Base-by-base conservation (phyloP, 2,113 vertebrate species). In the Mustela lutreola region DNA sequence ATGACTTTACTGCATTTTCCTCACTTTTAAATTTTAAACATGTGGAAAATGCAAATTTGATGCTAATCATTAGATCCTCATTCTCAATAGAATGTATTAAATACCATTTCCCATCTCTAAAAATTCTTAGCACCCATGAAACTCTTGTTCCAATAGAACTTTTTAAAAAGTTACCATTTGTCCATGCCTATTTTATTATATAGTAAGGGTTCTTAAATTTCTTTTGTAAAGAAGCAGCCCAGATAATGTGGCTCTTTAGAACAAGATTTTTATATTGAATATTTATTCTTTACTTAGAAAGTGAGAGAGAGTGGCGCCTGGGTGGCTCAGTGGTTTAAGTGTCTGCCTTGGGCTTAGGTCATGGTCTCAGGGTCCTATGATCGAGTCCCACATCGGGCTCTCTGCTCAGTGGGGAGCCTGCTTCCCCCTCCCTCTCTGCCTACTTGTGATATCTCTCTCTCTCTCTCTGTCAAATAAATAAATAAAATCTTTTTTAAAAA, bases 11-110 rank as follows among this genome's bases (percentile, higher is more conserved):
- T 62, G 7, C 86, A 94, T 89, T 81, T 83, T 92, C 78, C 95
- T 97, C 24, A 85, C 62, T 81, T 95, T 82, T 39, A 91, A 56
- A 56, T 89, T 91, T 93, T 90, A 95, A 97, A 97, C 10, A 86
- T 89, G 88, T 36, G 81, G n/a, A 95, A 95, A 94, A 79, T 67
- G n/a, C 11, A 82, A 2, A 95, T 71, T 50, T 89, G n/a, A 88
- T 86, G 94, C 65, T 89, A 92, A 76, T 84, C 78, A 93, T 67
- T 89, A 94, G n/a, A 88, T 2, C 53, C 88, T 91, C 50, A 70
- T 79, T 87, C 65, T 65, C 88, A 87, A 71, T 3, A 91, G 50
- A 71, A 81, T 53, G 11, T 48, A 83, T 62, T 89, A 79, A 86
- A 80, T 82, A 93, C 24, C 31, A 63, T 45, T 95, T 95, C 81